Base-by-base conservation (phyloP, 2,113 vertebrate species). In the Coturnix japonica region DNA sequence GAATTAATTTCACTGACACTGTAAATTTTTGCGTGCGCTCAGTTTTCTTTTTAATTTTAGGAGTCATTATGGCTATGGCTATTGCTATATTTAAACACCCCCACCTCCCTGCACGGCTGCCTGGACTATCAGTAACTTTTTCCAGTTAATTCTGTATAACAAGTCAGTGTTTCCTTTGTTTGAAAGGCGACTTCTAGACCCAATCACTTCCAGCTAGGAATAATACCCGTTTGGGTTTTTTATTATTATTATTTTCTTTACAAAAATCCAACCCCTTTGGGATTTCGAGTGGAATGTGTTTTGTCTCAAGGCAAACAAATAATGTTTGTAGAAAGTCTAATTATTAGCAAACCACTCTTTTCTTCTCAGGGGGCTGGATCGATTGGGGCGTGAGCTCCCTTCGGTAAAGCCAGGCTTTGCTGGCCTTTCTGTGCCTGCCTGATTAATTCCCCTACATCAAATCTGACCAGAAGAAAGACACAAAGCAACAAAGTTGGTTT, bases 1-100 rank as follows among this genome's bases (percentile, higher is more conserved):
- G 95, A 96, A 95, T 54, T 87, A 92, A 91, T 93, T 94, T 96
- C 81, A 69, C 80, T 69, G 83, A 92, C 93, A 96, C 65, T 73
- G 90, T 94, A 94, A 65, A 75, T 93, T 96, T 89, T 93, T 53
- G 43, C 73, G 87, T 87, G 64, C 46, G 51, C 51, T 87, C 69
- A 54, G 82, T 86, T 66, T 71, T 65, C 71, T 75, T 91, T 96
- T 95, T 92, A 87, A 82, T 93, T 92, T 77, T 90, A 94, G 80
- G 87, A 93, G 82, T 88, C 66, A 82, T 66, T 51, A 91, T 86
- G 87, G 84, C 91, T 95, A 94, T 67, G 64, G 65, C 66, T 93
- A 87, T 93, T 93, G 79, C 80, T 93, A 89, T 89, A 71, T 95
- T 94, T 88, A 88, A 89, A 84, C n/a, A 75, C 56, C 11, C 44